Base-by-base conservation (phyloP, 2,113 vertebrate species). In the Numida meleagris region DNA sequence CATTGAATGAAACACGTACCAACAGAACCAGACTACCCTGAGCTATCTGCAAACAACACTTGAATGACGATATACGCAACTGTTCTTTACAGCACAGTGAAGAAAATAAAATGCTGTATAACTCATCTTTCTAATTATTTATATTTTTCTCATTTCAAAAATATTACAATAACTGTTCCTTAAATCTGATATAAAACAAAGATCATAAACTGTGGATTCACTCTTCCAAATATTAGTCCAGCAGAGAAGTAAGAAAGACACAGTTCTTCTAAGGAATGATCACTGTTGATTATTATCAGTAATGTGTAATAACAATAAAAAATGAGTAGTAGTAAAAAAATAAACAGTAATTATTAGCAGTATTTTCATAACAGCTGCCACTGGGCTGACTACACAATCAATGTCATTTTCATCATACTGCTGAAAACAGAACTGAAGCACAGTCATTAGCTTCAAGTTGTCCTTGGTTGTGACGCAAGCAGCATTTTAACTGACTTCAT, bases 61-160 rank as follows among this genome's bases (percentile, higher is more conserved):
- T 55, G 33, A 43, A 19, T 55, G 13, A 80, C 46, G 6, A 88
- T 53, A 20, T 48, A 21, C 12, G 76, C 15, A 31, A 3, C 15
- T 34, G n/a, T 61, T 34, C 29, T 57, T 67, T 48, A 59, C 29
- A 33, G 23, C 0, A 0, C 7, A 77, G 40, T 10, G 27, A 86
- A 85, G 67, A 88, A 96, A 94, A 80, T 13, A 33, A 82, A 65
- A 25, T 21, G 24, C 21, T 50, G 19, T 42, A 42, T 50, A 81
- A 65, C 55, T 86, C 36, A 43, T 1, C 9, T 38, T 66, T 48
- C 14, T 27, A 57, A 55, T 42, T 36, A 72, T 34, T 67, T 19
- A 20, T 21, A 59, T n/a, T 78, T 88, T 93, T 80, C 25, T 50
- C 33, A 40, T 76, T 80, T 83, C 59, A 50, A 4, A 86, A 82